A percentile compares a stretch with the other conserved stretches of the same genome.
Conservation (phyloP, 2,888 invertebrate species). For the Drosophila siamana region DNA sequence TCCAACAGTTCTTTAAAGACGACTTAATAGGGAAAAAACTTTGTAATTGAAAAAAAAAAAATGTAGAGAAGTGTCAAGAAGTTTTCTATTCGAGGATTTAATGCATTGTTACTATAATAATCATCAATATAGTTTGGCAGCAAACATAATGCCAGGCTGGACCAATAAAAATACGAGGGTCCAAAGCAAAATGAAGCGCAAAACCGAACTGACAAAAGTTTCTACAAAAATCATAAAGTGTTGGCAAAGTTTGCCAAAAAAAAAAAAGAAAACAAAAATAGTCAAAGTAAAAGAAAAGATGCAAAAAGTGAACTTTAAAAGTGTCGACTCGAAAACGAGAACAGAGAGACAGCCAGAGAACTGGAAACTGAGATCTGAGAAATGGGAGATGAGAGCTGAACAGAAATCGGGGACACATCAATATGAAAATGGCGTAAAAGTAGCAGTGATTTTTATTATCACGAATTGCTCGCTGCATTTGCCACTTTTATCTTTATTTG, state of each 20-base stretch:
- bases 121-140: slow-evolving; percentile 50
- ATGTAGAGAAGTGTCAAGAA: slow-evolving; percentile 1
- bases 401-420: slow-evolving; percentile 68
- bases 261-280: slow-evolving; percentile 8
- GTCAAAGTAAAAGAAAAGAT: slow-evolving; percentile 13
- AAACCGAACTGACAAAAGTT: slow-evolving; percentile 60
- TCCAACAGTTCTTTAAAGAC: background rate
- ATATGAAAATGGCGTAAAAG: slow-evolving; percentile 62
- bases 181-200: slow-evolving; percentile 23
- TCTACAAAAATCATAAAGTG: slow-evolving; percentile 71
- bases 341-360: background rate
- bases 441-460: slow-evolving; percentile 47
- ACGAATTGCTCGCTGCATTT: slow-evolving; percentile 34
- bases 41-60: background rate
- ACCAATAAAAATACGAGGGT: slow-evolving; percentile 13
- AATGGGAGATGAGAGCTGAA: background rate
- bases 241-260: slow-evolving; percentile 50
- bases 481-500: slow-evolving; percentile 68
- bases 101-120: slow-evolving; percentile 41
- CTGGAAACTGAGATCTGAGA: background rate
- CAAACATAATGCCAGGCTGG: slow-evolving; percentile 29
- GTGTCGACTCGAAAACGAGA: slow-evolving; percentile 29
- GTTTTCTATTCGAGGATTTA: slow-evolving; percentile 1
- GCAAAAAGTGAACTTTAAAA: slow-evolving; percentile 10
- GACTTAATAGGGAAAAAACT: background rate